phyloP scores from a whole-genome alignment of 2,113 vertebrate genomes.

The Oxyura jamaicensis region DNA sequence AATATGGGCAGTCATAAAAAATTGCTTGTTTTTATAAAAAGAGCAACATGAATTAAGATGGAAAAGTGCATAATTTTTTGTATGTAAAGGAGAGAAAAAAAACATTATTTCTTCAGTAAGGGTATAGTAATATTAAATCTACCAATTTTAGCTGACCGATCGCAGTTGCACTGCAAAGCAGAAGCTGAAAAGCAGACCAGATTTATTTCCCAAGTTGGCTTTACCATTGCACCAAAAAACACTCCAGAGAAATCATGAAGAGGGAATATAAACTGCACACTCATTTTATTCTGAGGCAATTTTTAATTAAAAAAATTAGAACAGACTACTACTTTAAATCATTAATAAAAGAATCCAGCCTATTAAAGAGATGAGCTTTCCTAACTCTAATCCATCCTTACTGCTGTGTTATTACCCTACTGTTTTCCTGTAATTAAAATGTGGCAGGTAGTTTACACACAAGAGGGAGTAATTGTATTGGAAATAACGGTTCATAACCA shows the following conservation, averaged over 20 bases:
- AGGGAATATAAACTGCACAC: background rate
- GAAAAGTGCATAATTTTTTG: background rate
- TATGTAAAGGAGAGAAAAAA: background rate
- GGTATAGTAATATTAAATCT: conserved; percentile 2
- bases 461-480: conserved; percentile 71
- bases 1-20: background rate
- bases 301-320: conserved; percentile 6
- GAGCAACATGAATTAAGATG: background rate
- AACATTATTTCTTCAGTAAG: background rate
- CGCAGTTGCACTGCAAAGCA: background rate
- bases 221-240: background rate
- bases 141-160: conserved; percentile 14
- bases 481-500: conserved; percentile 72
- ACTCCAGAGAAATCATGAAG: background rate
- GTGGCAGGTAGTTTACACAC: conserved; percentile 72
- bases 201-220: background rate
- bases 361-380: conserved; percentile 33
- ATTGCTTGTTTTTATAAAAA: conserved; percentile 11
- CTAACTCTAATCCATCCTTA: conserved; percentile 55
- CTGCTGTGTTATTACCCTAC: conserved; percentile 39
- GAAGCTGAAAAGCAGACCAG: background rate
- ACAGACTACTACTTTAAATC: conserved; percentile 21
- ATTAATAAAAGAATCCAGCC: conserved; percentile 46
- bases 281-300: background rate
- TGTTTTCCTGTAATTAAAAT: conserved; percentile 74